Base-by-base conservation (phyloP, 2,888 invertebrate species). In the Leucania comma region DNA sequence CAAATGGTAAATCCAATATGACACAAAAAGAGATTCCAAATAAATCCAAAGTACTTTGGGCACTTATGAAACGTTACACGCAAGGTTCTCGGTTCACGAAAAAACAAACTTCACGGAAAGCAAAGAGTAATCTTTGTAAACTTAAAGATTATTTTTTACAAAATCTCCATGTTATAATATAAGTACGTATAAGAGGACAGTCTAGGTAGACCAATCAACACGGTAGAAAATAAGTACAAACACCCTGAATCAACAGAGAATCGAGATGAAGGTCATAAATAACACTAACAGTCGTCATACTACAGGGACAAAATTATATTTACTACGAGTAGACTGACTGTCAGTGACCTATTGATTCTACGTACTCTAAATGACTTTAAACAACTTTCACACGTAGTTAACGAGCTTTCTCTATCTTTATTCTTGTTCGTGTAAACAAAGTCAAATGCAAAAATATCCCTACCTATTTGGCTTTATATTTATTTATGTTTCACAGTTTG, bases 311-410 rank as follows among this genome's bases (percentile, higher is more conserved):
- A 65, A 48, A 5, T 38, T 65, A 26, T 58, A n/a, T n/a, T n/a
- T n/a, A n/a, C 46, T 46, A 51, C 1, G n/a, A 29, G n/a, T n/a
- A n/a, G 5, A 53, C 26, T 24, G 46, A 14, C 57, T 48, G 59
- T 57, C 76, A 83, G 48, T 72, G 64, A 63, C 63, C n/a, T n/a
- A n/a, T n/a, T n/a, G n/a, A n/a, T n/a, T 59, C 51, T 57, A 9
- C 38, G 66, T 66, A 54, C 78, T 81, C 72, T 46, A 74, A 56
- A 58, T 61, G 75, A 68, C 82, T 64, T 74, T 69, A 64, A 69
- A 64, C 42, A 64, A 67, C 54, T 68, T 74, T 68, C 51, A 68
- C 26, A 38, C 24, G 10, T 51, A 42, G 70, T 68, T 67, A 81
- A 68, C 22, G 32, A 58, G 29, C 20, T n/a, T 58, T 61, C 35